phyloP scores from a whole-genome alignment of 64 coral and sea anemone species.

The Astreopora myriophthalma region DNA sequence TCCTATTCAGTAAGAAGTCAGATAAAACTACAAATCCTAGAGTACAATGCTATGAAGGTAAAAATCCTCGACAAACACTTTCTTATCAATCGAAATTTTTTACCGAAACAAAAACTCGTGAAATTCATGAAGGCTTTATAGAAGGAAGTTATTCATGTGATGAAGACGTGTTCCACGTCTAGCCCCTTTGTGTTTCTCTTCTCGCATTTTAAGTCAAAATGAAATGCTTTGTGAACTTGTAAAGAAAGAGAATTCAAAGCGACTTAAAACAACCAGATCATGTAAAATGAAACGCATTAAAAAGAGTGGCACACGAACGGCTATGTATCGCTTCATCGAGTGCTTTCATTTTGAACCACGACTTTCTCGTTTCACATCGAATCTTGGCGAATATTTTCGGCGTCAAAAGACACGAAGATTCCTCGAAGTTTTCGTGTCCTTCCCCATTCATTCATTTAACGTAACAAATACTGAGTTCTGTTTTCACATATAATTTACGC shows the following conservation, averaged over 20 bases:
- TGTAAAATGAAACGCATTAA: neutral
- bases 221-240: neutral
- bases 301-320: neutral
- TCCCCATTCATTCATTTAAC: too few species aligned
- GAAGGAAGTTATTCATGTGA: neutral
- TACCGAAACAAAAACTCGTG: constrained; percentile 19
- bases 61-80: neutral
- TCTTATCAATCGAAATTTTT: neutral
- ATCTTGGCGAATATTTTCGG: neutral
- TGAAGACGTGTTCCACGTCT: neutral
- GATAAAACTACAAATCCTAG: neutral
- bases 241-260: constrained; percentile 20
- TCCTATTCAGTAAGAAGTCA: neutral
- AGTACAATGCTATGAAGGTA: neutral
- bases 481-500: neutral
- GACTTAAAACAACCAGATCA: neutral
- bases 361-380: too few species aligned
- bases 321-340: neutral
- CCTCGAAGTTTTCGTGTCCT: too few species aligned
- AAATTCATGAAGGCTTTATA: constrained; percentile 10
- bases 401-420: neutral
- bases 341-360: too few species aligned
- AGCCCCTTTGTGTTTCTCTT: neutral
- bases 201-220: neutral
- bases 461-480: neutral